Conservation (phyloP, 2,888 invertebrate genomes). For the Chamaedrilus cognettii region DNA sequence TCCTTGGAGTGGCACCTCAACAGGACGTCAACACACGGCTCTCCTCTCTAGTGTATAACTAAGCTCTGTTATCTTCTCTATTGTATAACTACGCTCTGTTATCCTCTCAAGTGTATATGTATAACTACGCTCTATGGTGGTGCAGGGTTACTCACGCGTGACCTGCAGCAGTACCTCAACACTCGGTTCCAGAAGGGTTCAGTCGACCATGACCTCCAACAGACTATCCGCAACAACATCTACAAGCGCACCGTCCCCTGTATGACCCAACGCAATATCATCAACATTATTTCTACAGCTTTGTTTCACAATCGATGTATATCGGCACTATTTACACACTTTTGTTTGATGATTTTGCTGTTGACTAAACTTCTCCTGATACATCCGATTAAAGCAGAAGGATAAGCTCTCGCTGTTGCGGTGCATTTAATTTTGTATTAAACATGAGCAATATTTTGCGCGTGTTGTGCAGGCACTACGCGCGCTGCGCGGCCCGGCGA, state of each 20-base stretch:
- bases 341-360: no score
- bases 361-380: no score
- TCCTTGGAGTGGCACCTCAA: no score
- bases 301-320: neutral
- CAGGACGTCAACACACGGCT: no score
- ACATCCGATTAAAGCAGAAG: no score
- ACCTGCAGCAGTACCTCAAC: slow-evolving; percentile 65
- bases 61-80: neutral
- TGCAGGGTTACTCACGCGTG: slow-evolving; percentile 58
- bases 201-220: slow-evolving; percentile 67
- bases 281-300: no score
- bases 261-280: no score
- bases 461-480: slow-evolving; percentile 63
- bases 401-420: no score
- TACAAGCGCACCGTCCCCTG: slow-evolving; percentile 67
- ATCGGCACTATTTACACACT: no score
- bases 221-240: slow-evolving; percentile 69
- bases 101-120: neutral
- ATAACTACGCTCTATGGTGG: neutral
- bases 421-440: no score
- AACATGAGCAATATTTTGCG: no score
- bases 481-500: slow-evolving; percentile 65
- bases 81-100: neutral
- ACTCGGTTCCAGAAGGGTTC: slow-evolving; percentile 66
- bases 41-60: neutral